Conservation (phyloP, 2,888 invertebrate species). For the Cheilosia scutellata region DNA sequence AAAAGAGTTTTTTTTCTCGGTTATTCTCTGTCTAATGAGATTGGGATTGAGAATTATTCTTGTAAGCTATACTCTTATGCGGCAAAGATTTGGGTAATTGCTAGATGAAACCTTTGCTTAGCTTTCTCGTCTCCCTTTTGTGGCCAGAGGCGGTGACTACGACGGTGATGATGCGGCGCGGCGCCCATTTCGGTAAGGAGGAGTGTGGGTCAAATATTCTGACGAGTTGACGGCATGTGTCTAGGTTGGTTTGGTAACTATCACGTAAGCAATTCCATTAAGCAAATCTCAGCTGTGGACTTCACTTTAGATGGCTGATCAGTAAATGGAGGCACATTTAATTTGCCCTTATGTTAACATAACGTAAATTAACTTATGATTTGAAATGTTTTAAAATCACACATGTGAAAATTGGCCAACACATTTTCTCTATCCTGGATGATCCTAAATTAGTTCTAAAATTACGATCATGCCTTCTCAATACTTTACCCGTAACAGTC, state of each 20-base stretch:
- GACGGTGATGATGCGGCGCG: neutral
- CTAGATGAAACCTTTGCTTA: constrained; percentile 30
- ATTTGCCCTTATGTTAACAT: too few species aligned
- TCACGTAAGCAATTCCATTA: constrained; percentile 11
- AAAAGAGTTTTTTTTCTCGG: constrained; percentile 20
- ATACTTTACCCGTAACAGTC: too few species aligned
- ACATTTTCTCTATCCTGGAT: too few species aligned
- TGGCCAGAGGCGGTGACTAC: constrained; percentile 12
- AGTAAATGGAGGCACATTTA: too few species aligned
- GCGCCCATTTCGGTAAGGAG: constrained; percentile 10
- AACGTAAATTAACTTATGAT: too few species aligned
- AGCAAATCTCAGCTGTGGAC: neutral
- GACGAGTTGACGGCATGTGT: constrained; percentile 31
- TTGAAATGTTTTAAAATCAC: too few species aligned
- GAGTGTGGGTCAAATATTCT: constrained; percentile 45
- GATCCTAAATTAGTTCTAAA: too few species aligned
- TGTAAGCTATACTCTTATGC: constrained; percentile 26
- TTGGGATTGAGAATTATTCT: constrained; percentile 62
- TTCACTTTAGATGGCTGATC: too few species aligned
- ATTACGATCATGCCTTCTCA: too few species aligned
- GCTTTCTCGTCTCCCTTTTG: constrained; percentile 26
- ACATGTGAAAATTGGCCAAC: too few species aligned
- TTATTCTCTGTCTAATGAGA: constrained; percentile 60
- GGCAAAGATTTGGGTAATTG: constrained; percentile 54
- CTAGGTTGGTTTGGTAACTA: constrained; percentile 4